Percentiles rank a stretch among this genome's conserved stretches.
These are phyloP conservation scores for Xylocampa areola DNA, from an alignment of 2,888 invertebrate species.

Conservation along the genomic window DNA sequence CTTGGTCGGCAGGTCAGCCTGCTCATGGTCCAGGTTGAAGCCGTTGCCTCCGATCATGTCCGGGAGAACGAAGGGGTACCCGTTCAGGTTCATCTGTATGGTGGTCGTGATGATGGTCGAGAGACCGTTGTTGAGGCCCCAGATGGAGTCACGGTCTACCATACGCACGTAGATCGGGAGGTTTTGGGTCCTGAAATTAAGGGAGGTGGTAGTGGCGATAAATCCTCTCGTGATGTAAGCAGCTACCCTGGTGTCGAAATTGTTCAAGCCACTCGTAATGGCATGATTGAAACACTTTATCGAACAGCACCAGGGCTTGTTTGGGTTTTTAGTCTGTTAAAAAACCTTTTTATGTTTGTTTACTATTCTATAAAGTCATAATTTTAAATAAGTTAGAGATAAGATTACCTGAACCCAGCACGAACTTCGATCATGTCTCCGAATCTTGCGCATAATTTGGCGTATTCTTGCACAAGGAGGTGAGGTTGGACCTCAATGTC, in stretches of 20 bases:
- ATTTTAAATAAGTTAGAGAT: too few relatives aligned
- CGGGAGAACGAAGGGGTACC: conserved; percentile 93
- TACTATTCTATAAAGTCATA: too few relatives aligned
- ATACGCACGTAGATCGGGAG: conserved; percentile 93
- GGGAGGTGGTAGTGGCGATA: neutral
- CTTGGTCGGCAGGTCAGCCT: conserved; percentile 86
- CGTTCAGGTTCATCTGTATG: conserved; percentile 91
- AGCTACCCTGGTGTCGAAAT: too few relatives aligned
- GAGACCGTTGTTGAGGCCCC: conserved; percentile 93
- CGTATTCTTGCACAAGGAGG: conserved; percentile 88
- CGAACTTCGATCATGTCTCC: conserved; percentile 90
- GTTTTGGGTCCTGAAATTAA: conserved; percentile 90
- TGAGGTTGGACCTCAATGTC: conserved; percentile 87
- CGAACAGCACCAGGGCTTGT: too few relatives aligned
- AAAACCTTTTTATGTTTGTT: too few relatives aligned
- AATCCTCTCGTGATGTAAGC: too few relatives aligned
- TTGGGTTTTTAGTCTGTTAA: too few relatives aligned
- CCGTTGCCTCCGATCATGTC: conserved; percentile 95
- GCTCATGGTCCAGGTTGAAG: conserved; percentile 84
- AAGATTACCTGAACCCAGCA: conserved; percentile 78
- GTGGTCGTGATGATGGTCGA: conserved; percentile 93
- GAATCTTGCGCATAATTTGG: conserved; percentile 89
- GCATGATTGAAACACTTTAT: too few relatives aligned
- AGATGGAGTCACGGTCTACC: conserved; percentile 93
- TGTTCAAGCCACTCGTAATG: too few relatives aligned